phyloP scores from a whole-genome alignment of 2,797 vertebrate species.

The Syngnathus acus region DNA sequence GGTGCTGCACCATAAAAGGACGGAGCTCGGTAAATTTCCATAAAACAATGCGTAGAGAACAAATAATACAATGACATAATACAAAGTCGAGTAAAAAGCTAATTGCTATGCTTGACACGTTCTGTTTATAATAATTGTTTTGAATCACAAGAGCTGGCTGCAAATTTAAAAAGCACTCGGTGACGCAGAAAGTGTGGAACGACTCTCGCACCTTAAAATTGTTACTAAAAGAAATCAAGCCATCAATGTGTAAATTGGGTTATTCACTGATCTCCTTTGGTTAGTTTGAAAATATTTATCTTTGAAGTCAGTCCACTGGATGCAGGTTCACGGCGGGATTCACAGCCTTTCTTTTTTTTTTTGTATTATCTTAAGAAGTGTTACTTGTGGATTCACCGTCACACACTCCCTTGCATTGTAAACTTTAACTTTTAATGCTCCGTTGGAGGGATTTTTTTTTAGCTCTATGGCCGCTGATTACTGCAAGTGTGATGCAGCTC shows the following conservation, averaged over 20 bases:
- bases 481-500: neutral
- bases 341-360: neutral
- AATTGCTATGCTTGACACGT: constrained; percentile 1
- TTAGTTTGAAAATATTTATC: neutral
- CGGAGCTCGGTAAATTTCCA: neutral
- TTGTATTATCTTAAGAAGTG: constrained; percentile 5
- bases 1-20: neutral
- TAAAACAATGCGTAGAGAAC: neutral
- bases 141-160: neutral
- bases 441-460: neutral
- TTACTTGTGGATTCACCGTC: neutral
- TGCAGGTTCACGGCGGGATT: neutral
- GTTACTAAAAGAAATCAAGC: neutral
- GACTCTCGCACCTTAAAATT: neutral
- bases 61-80: neutral
- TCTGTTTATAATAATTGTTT: neutral
- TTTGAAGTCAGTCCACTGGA: neutral
- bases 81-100: neutral
- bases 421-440: constrained; percentile 3
- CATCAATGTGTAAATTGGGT: neutral
- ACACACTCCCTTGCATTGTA: constrained; percentile 1
- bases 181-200: neutral
- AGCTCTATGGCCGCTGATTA: neutral
- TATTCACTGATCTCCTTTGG: neutral
- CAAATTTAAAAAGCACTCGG: neutral